Conservation (phyloP, 2,797 vertebrate species). For the Dendrocincla tyrannina region DNA sequence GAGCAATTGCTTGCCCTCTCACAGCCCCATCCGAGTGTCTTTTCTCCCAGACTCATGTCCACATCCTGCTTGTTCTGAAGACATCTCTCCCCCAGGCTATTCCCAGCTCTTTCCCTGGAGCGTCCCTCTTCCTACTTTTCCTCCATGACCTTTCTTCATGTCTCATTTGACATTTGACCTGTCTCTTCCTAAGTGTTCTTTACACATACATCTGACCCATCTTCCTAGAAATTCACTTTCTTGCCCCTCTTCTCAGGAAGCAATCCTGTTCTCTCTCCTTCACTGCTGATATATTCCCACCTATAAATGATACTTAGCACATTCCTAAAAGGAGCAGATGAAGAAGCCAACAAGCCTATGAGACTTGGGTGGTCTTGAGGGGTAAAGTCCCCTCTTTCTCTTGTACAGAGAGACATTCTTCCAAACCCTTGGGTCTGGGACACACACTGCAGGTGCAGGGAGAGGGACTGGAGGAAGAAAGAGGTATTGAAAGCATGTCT, state of each 20-base stretch:
- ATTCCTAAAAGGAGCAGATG: background rate
- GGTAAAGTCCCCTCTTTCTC: background rate
- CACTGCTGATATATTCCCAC: fast-evolving
- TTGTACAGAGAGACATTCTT: background rate
- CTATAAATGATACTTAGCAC: background rate
- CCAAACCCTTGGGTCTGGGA: background rate
- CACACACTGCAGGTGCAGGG: background rate
- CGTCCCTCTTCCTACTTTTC: background rate
- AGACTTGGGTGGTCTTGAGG: background rate
- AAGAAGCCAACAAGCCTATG: background rate
- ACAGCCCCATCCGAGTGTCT: background rate
- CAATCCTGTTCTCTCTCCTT: background rate
- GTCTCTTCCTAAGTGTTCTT: background rate
- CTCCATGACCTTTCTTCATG: background rate
- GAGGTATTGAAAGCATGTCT: background rate
- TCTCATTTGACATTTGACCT: background rate
- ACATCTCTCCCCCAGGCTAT: background rate
- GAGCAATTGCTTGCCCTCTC: background rate
- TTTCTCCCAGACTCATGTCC: background rate
- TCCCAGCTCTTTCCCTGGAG: background rate
- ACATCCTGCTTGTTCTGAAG: background rate
- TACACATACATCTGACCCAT: background rate
- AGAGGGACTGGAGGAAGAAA: background rate
- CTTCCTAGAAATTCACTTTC: background rate
- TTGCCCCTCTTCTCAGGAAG: background rate